Evolutionary conservation across 2,888 invertebrate species (phyloP), one percentile per base, ranked within the genome.

Genomic region (Odontomyia ornata): DNA sequence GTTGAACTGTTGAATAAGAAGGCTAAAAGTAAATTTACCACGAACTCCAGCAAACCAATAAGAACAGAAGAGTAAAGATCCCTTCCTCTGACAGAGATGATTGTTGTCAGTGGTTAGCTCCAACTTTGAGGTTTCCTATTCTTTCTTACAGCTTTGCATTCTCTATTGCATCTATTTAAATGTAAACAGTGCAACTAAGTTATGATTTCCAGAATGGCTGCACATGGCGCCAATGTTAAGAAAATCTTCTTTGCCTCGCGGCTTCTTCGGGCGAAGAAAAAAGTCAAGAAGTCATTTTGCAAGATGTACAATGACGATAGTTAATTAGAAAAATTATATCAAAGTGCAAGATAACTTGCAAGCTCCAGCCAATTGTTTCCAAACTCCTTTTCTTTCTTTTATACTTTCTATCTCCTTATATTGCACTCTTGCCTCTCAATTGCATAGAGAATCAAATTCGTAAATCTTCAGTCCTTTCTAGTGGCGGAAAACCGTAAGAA

Each of bases 251-350:
- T 9, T 5, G 36, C 36, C 9, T 36, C 36, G 36, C 3, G 36
- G 36, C n/a, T n/a, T n/a, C n/a, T n/a, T 43, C 13, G 43, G 43
- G 7, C 43, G 30, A 7, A 62, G 23, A 7, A n/a, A n/a, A 11
- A n/a, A 67, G 25, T 11, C 25, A 15, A 11, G 47, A n/a, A 47
- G 64, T 46, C 47, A 47, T 71, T 52, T 71, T 46, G n/a, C 27
- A 13, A 71, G 27, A 11, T 15, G 4, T 25, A 52, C 71, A 47
- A 46, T 52, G 47, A 47, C 18, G 27, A 47, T 71, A 25, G 47
- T 25, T 71, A 71, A 71, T 71, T 71, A 47, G 71, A 71, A 46
- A 47, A 71, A 71, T 71, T 71, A 71, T 71, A 47, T 64, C 71
- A 47, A 47, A 27, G 52, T 23, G 43, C 27, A 52, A 52, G 52